These are phyloP conservation scores for Embiotoca jacksoni DNA, from an alignment of 2,113 vertebrate species.

Conservation along the genomic window DNA sequence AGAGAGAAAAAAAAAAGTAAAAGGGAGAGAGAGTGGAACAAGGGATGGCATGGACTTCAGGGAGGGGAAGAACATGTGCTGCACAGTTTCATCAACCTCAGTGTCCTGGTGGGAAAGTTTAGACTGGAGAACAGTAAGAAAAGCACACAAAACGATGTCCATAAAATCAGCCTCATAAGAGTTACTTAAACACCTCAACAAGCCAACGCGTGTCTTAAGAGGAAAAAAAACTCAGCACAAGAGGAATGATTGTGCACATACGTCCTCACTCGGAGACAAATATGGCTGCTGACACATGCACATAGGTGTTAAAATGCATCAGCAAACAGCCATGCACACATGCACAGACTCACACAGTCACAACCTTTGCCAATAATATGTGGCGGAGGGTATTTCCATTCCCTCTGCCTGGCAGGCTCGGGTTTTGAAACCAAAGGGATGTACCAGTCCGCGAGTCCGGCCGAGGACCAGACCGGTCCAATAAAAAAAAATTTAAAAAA, in stretches of 20 bases:
- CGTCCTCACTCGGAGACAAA: background rate
- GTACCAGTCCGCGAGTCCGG: background rate
- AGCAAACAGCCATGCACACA: slow-evolving; percentile 13
- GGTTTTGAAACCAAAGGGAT: slow-evolving; percentile 44
- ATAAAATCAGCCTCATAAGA: background rate
- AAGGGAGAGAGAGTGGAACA: slow-evolving; percentile 34
- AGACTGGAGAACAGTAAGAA: slow-evolving; percentile 43
- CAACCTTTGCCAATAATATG: slow-evolving; percentile 14
- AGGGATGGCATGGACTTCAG: slow-evolving; percentile 61
- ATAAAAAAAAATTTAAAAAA: background rate
- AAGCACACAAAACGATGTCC: slow-evolving; percentile 10
- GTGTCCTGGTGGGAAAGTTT: slow-evolving; percentile 41
- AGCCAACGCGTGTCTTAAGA: background rate
- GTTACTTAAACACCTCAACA: background rate
- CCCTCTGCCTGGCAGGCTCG: slow-evolving; percentile 14
- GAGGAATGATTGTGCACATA: background rate
- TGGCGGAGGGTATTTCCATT: slow-evolving; percentile 51
- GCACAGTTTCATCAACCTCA: slow-evolving; percentile 42
- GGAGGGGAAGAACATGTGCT: slow-evolving; percentile 66
- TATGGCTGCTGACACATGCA: slow-evolving; percentile 5
- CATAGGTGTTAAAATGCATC: slow-evolving; percentile 48
- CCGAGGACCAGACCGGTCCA: background rate
- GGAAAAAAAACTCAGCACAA: background rate
- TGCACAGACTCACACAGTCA: background rate
- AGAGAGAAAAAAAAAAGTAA: background rate